Evolutionary conservation across 2,888 invertebrate genomes (phyloP).

Genomic region (Meiosimyza platycephala): DNA sequence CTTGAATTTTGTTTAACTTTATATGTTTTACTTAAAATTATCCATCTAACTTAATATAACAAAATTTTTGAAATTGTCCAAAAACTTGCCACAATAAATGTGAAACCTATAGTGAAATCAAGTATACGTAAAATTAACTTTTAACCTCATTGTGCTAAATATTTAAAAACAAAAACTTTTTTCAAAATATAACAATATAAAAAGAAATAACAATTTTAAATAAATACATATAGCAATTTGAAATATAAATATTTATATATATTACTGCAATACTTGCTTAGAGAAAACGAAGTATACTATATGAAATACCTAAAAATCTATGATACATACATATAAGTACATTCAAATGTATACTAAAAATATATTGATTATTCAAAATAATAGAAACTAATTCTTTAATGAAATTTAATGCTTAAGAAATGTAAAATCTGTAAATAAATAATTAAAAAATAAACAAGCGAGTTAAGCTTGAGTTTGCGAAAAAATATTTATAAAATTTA

Average conservation of each 20-base stretch:
- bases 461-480: no score
- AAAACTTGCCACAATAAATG: not conserved
- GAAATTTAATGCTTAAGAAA: not conserved
- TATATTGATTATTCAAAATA: not conserved
- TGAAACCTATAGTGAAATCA: constrained; percentile 52
- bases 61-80: not conserved
- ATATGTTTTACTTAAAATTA: not conserved
- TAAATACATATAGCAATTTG: constrained; percentile 3
- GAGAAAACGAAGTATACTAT: not conserved
- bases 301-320: not conserved
- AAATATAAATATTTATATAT: constrained; percentile 6
- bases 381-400: not conserved
- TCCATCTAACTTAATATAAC: not conserved
- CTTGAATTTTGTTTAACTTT: not conserved
- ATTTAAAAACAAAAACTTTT: constrained; percentile 21
- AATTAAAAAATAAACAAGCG: not conserved
- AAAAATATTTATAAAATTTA: no score
- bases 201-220: not conserved
- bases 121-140: constrained; percentile 58
- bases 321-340: not conserved
- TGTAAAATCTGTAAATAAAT: not conserved
- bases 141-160: constrained; percentile 47
- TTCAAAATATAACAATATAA: not conserved
- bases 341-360: not conserved
- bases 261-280: not conserved